Percentiles rank a stretch among this genome's conserved stretches.
Conservation (phyloP, 2,113 vertebrate genomes). For the Pachypanchax playfairii region DNA sequence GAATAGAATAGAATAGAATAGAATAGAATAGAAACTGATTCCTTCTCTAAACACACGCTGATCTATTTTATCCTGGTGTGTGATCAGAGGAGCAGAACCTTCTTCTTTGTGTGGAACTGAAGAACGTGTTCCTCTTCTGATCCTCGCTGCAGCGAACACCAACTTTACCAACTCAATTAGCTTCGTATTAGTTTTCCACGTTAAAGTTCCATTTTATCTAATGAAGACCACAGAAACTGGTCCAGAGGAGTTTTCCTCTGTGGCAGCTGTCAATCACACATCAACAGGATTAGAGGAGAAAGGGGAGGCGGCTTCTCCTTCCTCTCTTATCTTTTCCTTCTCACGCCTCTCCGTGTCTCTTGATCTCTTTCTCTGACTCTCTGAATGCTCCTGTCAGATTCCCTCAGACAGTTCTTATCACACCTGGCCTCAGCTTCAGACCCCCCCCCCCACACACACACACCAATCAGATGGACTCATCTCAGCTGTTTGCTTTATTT, state of each 20-base stretch:
- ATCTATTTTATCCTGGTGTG: no score
- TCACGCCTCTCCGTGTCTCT: slow-evolving; percentile 25
- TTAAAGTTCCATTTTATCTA: slow-evolving; percentile 50
- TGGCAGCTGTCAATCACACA: slow-evolving; percentile 58
- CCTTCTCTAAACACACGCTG: no score
- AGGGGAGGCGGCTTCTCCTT: slow-evolving; percentile 8
- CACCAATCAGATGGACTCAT: slow-evolving; percentile 20
- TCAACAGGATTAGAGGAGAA: slow-evolving; percentile 38
- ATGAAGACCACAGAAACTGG: slow-evolving; percentile 19
- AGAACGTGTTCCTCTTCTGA: slow-evolving; percentile 62
- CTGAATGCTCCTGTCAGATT: slow-evolving; percentile 21
- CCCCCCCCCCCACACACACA: background rate
- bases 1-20: no score
- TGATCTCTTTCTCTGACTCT: slow-evolving; percentile 45
- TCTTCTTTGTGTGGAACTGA: no score
- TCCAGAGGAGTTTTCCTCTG: slow-evolving; percentile 10
- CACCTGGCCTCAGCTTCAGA: slow-evolving; percentile 44
- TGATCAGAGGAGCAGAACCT: no score
- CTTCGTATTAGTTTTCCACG: slow-evolving; percentile 67
- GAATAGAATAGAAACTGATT: no score
- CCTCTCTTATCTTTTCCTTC: slow-evolving; percentile 41
- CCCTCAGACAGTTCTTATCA: slow-evolving; percentile 50
- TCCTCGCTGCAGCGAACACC: slow-evolving; percentile 48
- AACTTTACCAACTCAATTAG: slow-evolving; percentile 54
- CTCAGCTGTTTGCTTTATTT: slow-evolving; percentile 43